Percentiles rank a stretch among this genome's conserved stretches.
Evolutionary conservation across 37 sponge, comb jelly and placozoan genomes (phyloP).

Genomic region (Hexactinellida sp.): DNA sequence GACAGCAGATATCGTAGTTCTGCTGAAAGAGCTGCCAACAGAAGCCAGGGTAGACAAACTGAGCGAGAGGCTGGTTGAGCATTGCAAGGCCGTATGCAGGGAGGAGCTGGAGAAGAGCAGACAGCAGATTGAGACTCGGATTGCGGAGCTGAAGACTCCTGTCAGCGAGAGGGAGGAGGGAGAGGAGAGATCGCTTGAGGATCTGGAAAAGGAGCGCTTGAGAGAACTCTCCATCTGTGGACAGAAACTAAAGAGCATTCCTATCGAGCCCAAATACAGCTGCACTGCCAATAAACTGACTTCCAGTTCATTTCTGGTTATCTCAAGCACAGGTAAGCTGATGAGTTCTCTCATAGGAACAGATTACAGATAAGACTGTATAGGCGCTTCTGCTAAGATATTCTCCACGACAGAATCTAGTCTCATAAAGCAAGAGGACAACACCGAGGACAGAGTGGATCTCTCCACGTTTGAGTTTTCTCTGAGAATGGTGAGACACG

Average conservation of each 20-base stretch:
- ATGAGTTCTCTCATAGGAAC: neutral
- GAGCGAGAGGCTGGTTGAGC: neutral
- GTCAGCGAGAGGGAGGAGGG: neutral
- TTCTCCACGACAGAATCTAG: neutral
- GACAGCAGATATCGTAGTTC: neutral
- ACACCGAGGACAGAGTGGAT: conserved; percentile 21
- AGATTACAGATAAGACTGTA: neutral
- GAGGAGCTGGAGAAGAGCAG: neutral
- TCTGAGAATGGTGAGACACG: conserved; percentile 56
- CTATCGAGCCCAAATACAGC: neutral
- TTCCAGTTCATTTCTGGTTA: neutral
- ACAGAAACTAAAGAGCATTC: neutral
- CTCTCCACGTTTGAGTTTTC: conserved; percentile 38
- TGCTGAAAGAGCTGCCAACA: conserved; percentile 6
- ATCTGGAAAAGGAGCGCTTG: neutral
- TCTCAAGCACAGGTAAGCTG: neutral
- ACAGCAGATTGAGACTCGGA: neutral
- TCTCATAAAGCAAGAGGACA: neutral
- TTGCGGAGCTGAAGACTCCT: neutral
- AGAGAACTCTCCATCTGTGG: neutral
- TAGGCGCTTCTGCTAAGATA: conserved; percentile 10
- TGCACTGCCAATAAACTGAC: neutral
- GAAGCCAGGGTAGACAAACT: neutral
- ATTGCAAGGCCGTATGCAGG: neutral
- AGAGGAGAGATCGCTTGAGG: neutral